Base-by-base conservation (phyloP, 92 coral and sea anemone genomes). In the Desmophyllum pertusum region DNA sequence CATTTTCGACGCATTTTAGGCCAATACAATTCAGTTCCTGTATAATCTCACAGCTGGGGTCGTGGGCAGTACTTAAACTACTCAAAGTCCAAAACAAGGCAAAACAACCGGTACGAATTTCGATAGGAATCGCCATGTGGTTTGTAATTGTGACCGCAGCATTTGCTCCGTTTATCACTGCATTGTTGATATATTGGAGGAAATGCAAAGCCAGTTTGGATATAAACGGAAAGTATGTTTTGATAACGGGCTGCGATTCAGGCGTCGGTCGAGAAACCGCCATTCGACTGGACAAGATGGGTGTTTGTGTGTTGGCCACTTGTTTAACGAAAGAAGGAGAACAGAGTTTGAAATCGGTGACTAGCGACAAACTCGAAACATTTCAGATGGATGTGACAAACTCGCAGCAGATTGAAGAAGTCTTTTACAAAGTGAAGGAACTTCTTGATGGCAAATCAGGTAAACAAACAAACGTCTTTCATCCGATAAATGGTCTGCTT, bases 271-370 rank as follows among this genome's bases (percentile, higher is more conserved):
- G 90, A 2, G 79, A 77, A 70, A 77, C 85, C 6, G 90, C 93
- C 81, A 88, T 87, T 74, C 88, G 72, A 25, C 68, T 94, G 70
- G 94, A 94, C 74, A 21, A 81, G 53, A 76, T 94, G 77, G 98
- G 98, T 70, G 89, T 88, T 53, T 51, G 61, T 72, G 98, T 94
- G 52, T 76, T 94, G 69, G 98, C 95, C 55, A 82, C 94, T 31
- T 94, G 95, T 71, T 75, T 94, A 64, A 92, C 95, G 33, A 88
- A 86, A 23, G 85, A 86, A 10, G 93, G 93, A 37, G 88, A 86
- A 42, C 65, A 77, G 53, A 33, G 63, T 70, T 88, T 90, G 81
- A 84, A 81, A 27, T 52, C 81, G 17, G 82, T 37, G 45, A 75
- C 83, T 41, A 86, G 93, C 51, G 68, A 86, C 35, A 81, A 75